These are phyloP conservation scores for Acronicta psi DNA, from an alignment of 2,888 invertebrate genomes.

Conservation along the genomic window DNA sequence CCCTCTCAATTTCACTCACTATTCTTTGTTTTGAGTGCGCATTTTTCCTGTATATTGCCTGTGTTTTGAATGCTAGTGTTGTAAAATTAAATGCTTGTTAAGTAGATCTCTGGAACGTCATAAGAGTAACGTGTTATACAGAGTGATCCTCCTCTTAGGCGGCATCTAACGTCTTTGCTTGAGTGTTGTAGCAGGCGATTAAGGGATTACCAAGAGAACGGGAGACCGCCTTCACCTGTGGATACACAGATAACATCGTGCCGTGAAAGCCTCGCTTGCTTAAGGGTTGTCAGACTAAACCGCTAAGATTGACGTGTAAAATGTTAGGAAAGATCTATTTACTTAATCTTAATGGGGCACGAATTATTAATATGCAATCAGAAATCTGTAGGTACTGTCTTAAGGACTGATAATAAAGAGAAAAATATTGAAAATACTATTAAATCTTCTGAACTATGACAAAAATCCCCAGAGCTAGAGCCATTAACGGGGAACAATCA, in stretches of 20 bases:
- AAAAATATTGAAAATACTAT: too few species aligned
- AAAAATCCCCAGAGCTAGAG: too few species aligned
- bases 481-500: too few species aligned
- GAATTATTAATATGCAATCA: not conserved
- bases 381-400: not conserved
- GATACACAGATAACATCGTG: constrained; percentile 49
- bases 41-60: constrained; percentile 4
- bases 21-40: constrained; percentile 17
- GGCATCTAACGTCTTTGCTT: constrained; percentile 16
- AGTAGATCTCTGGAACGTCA: not conserved
- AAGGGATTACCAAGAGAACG: constrained; percentile 46
- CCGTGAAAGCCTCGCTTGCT: constrained; percentile 38
- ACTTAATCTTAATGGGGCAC: not conserved
- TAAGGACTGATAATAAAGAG: too few species aligned
- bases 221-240: constrained; percentile 43
- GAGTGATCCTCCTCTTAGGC: constrained; percentile 16
- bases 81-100: not conserved
- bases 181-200: constrained; percentile 39
- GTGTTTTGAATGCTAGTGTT: constrained; percentile 5
- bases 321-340: not conserved
- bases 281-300: constrained; percentile 14
- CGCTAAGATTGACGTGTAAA: constrained; percentile 25
- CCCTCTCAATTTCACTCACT: constrained; percentile 30
- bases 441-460: too few species aligned
- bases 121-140: constrained; percentile 7